These are phyloP conservation scores for Eumeta japonica DNA, from an alignment of 1,140 invertebrate genomes.

Conservation along the genomic window DNA sequence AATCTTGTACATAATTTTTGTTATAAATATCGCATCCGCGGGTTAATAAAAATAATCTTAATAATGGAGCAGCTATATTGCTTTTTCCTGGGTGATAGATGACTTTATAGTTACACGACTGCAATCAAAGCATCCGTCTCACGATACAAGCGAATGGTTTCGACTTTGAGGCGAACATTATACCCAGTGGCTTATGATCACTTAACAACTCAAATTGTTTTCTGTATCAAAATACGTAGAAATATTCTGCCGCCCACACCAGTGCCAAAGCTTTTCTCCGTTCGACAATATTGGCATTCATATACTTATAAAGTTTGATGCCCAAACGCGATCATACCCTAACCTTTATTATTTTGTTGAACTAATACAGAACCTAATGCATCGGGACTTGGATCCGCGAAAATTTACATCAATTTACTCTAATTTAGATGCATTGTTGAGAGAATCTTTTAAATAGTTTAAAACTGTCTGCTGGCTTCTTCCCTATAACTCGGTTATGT, in stretches of 20 bases:
- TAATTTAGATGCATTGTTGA: too few species aligned
- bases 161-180: conserved; percentile 8
- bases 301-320: conserved; percentile 8
- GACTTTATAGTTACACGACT: conserved; percentile 17
- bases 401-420: conserved; percentile 28
- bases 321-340: conserved; percentile 11
- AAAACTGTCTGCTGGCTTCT: too few species aligned
- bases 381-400: conserved; percentile 45
- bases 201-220: conserved; percentile 20
- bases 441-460: too few species aligned
- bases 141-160: conserved; percentile 19
- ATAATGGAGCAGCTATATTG: conserved; percentile 39
- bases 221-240: conserved; percentile 8
- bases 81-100: conserved; percentile 29
- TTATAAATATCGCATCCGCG: not conserved
- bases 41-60: conserved; percentile 13
- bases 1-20: conserved; percentile 3
- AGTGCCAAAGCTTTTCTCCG: conserved; percentile 20
- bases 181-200: conserved; percentile 21
- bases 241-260: conserved; percentile 8
- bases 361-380: conserved; percentile 28
- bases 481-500: too few species aligned
- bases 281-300: conserved; percentile 15
- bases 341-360: conserved; percentile 6
- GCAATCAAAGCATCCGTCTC: conserved; percentile 13